Evolutionary conservation across 64 coral and sea anemone genomes (phyloP).

Genomic region (Astreopora myriophthalma): DNA sequence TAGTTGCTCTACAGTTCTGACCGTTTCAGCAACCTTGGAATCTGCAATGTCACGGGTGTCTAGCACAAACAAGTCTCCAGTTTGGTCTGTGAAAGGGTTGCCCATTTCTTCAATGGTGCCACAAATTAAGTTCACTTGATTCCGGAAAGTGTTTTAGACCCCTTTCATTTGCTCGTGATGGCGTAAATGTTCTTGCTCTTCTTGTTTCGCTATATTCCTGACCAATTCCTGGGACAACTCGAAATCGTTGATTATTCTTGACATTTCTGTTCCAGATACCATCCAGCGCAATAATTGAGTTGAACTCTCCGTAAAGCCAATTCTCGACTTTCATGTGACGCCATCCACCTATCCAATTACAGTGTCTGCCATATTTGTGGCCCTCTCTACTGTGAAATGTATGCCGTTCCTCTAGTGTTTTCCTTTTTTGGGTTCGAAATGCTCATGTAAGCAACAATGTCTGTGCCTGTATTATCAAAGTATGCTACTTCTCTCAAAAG

Average conservation of each 20-base stretch:
- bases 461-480: no score
- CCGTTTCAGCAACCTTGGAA: neutral
- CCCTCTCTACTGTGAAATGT: no score
- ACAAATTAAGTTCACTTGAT: neutral
- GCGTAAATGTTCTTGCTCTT: neutral
- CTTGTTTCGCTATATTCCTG: neutral
- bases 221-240: neutral
- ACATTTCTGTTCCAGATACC: neutral
- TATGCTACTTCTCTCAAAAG: no score
- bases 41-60: slow-evolving; percentile 22
- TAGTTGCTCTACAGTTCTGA: slow-evolving; percentile 11
- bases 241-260: neutral
- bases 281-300: slow-evolving; percentile 39
- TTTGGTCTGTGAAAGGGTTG: slow-evolving; percentile 58
- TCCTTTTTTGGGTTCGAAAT: no score
- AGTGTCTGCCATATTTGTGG: no score
- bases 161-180: slow-evolving; percentile 25
- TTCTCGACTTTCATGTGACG: neutral
- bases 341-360: no score
- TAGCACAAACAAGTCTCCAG: slow-evolving; percentile 38
- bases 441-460: no score
- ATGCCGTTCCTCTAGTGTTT: no score
- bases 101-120: slow-evolving; percentile 39
- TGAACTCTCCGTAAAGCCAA: neutral
- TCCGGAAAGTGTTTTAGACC: slow-evolving; percentile 20